A percentile compares a stretch with the other conserved stretches of the same genome.
phyloP scores from a whole-genome alignment of 2,113 vertebrate species.

The Condylura cristata region DNA sequence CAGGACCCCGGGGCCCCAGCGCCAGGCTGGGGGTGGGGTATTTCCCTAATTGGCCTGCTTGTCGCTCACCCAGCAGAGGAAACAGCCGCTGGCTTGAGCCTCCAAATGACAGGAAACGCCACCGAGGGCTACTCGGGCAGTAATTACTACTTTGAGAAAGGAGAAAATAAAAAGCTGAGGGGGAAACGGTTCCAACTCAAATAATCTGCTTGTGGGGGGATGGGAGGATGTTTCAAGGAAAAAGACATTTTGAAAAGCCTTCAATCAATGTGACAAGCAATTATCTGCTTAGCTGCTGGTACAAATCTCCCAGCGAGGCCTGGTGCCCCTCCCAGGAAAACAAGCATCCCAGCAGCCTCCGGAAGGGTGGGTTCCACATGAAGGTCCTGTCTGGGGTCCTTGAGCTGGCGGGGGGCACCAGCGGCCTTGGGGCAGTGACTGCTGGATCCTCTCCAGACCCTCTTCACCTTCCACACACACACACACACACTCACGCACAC shows the following conservation, averaged over 20 bases:
- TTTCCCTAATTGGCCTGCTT: conserved; percentile 81
- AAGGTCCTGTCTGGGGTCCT: neutral
- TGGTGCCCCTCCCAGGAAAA: conserved; percentile 63
- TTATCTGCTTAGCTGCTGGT: conserved; percentile 86
- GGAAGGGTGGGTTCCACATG: neutral
- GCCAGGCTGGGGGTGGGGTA: conserved; percentile 52
- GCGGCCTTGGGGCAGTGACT: neutral
- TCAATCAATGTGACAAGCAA: conserved; percentile 91
- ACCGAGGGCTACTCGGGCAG: conserved; percentile 86
- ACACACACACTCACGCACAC: neutral
- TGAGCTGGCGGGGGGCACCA: neutral
- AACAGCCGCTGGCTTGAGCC: conserved; percentile 84
- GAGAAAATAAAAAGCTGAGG: conserved; percentile 77
- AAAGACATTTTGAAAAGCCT: conserved; percentile 87
- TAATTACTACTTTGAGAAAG: conserved; percentile 89
- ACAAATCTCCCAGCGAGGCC: conserved; percentile 73
- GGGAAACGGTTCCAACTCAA: conserved; percentile 85
- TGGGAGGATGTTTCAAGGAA: conserved; percentile 83
- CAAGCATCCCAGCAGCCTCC: neutral
- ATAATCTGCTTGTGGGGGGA: conserved; percentile 82
- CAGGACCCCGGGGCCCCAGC: conserved; percentile 39
- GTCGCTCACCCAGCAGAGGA: conserved; percentile 85
- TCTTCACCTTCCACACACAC: neutral
- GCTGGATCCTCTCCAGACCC: neutral
- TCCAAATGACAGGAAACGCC: conserved; percentile 87